Percentiles rank a stretch among this genome's conserved stretches.
phyloP scores from a whole-genome alignment of 2,797 vertebrate genomes.

The Phrynocephalus guinanensis region DNA sequence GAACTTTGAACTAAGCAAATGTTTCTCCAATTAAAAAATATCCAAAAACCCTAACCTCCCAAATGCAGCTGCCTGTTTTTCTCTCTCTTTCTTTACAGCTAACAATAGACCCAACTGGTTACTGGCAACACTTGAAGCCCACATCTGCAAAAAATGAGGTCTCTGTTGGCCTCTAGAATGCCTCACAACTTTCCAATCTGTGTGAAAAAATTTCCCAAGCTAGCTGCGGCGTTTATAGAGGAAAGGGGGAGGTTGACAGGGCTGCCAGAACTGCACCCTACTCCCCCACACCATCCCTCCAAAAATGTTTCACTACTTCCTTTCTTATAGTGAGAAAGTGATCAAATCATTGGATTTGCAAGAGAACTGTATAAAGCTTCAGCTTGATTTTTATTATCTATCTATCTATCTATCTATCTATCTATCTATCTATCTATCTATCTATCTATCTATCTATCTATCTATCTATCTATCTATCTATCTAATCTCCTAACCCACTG shows the following conservation, averaged over 20 bases:
- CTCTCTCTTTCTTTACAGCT: slow-evolving; percentile 55
- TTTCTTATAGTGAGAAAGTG: neutral
- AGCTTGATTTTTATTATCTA: neutral
- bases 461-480: too few relatives aligned
- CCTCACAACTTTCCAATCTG: slow-evolving; percentile 57
- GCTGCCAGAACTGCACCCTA: neutral
- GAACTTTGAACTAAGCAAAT: slow-evolving; percentile 50
- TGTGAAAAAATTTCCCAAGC: slow-evolving; percentile 43
- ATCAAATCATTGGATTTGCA: neutral
- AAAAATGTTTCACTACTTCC: neutral
- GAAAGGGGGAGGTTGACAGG: slow-evolving; percentile 3
- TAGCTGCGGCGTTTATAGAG: accelerated
- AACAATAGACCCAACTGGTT: slow-evolving; percentile 48
- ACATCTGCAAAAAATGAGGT: slow-evolving; percentile 70
- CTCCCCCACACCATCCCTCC: too few relatives aligned
- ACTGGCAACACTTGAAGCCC: slow-evolving; percentile 66
- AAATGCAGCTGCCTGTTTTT: slow-evolving; percentile 69
- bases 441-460: neutral
- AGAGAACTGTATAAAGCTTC: slow-evolving; percentile 5
- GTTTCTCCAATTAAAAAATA: slow-evolving; percentile 55
- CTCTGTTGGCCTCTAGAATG: slow-evolving; percentile 39
- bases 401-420: too few relatives aligned
- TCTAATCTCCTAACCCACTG: neutral
- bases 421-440: neutral
- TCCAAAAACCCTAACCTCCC: slow-evolving; percentile 39